Conservation (phyloP, 2,113 vertebrate genomes). For the Gnathonemus echidnorhynchus region DNA sequence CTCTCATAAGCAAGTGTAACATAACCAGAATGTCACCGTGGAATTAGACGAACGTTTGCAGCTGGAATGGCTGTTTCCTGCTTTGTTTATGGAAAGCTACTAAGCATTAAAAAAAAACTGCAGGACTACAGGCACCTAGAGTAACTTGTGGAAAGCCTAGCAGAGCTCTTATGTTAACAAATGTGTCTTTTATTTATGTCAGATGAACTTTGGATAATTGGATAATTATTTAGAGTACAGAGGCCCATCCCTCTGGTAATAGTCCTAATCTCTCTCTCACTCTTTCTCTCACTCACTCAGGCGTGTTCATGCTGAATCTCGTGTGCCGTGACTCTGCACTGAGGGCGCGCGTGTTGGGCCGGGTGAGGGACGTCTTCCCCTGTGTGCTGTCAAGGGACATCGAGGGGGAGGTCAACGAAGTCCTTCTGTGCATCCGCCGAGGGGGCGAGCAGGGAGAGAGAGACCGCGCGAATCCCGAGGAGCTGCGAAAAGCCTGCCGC, state of each 20-base stretch:
- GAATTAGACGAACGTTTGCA: not conserved
- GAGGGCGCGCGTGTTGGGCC: constrained; percentile 67
- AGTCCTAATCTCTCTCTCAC: not conserved
- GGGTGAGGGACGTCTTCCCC: constrained; percentile 66
- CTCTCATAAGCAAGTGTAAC: not conserved
- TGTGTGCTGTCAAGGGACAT: constrained; percentile 68
- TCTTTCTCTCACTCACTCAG: constrained; percentile 43
- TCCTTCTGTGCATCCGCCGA: constrained; percentile 63
- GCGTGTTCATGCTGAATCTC: constrained; percentile 87
- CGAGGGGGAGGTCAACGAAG: constrained; percentile 84
- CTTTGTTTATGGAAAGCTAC: not conserved
- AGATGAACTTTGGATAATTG: not conserved
- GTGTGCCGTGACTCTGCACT: constrained; percentile 77
- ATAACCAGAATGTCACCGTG: not conserved
- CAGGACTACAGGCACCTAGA: not conserved
- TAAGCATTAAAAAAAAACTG: not conserved
- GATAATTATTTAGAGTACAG: not conserved
- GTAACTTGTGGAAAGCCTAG: not conserved
- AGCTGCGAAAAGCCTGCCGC: constrained; percentile 57
- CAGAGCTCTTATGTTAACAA: not conserved
- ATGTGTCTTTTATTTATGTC: not conserved
- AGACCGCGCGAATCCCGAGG: constrained; percentile 4
- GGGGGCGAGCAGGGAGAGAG: not conserved
- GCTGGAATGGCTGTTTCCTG: not conserved
- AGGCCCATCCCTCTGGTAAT: not conserved